Evolutionary conservation across 1,140 invertebrate species (phyloP).

Genomic region (Drosophila seguyi): DNA sequence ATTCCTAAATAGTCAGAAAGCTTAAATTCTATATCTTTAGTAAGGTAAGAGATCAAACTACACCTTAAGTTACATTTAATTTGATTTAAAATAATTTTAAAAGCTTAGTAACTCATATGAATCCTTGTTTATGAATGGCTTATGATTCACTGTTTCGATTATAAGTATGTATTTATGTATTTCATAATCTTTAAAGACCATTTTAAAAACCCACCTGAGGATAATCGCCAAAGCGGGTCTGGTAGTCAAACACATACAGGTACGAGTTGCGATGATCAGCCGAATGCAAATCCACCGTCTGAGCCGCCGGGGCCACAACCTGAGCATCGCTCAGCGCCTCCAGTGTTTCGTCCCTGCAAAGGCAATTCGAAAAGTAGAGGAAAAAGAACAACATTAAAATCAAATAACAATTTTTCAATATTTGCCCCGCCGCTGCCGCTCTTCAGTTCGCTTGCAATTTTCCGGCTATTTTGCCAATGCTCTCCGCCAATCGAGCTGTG

Average conservation of each 20-base stretch:
- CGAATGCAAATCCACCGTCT: conserved; percentile 96
- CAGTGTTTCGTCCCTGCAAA: conserved; percentile 94
- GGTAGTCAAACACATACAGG: conserved; percentile 97
- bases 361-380: conserved; percentile 2
- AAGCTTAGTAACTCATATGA: neutral
- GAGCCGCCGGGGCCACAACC: conserved; percentile 95
- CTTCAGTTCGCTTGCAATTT: conserved; percentile 43
- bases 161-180: neutral
- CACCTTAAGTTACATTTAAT: no score
- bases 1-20: no score
- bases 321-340: conserved; percentile 97
- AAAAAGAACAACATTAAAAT: conserved; percentile 33
- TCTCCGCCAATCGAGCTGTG: conserved; percentile 48
- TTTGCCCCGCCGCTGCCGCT: conserved; percentile 17
- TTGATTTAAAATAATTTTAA: neutral
- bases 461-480: conserved; percentile 62
- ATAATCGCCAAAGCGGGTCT: conserved; percentile 95
- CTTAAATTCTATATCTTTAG: no score
- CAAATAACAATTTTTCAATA: conserved; percentile 60
- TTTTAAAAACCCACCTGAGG: conserved; percentile 89
- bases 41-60: no score
- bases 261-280: conserved; percentile 93
- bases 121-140: no score
- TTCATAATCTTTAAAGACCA: neutral
- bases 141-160: neutral